Base-by-base conservation (phyloP, 2,113 vertebrate genomes). In the Takifugu bimaculatus region DNA sequence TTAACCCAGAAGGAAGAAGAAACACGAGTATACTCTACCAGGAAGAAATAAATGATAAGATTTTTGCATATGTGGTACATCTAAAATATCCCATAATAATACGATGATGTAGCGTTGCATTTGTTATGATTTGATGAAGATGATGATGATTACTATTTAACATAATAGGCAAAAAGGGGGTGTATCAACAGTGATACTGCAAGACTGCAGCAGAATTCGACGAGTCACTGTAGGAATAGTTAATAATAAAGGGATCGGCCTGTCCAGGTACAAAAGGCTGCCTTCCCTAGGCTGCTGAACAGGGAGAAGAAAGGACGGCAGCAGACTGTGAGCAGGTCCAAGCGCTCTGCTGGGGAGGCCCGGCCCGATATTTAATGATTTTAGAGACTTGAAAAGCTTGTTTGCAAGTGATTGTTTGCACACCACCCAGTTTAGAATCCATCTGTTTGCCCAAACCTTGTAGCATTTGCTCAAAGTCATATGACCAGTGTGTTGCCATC, bases 391-490 rank as follows among this genome's bases (percentile, higher is more conserved):
- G 52, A 62, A 63, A 60, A 47, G 13, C 60, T 15, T 13, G 59
- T 56, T 47, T 67, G 26, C 39, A 28, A 1, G 43, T 29, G 45
- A 26, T 49, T 66, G 5, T 79, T 66, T 69, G 50, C 67, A 56
- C 66, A 39, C 6, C 13, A 9, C 15, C n/a, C 42, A 13, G 49
- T 43, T 29, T 57, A 10, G 50, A 66, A 29, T 54, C 63, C 15
- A 0, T 50, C 26, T 59, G 1, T 72, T 57, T 70, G 60, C 69
- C 70, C 54, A 29, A 44, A 45, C 26, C 26, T 48, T 25, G 43
- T 5, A 45, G 45, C 2, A 10, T 68, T 67, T 70, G 42, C 50
- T 60, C 44, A 57, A 20, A 50, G 66, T 77, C 66, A 53, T 29
- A 2, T 50, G 50, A 68, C n/a, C 27, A 4, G 0, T 9, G 56